A percentile compares a stretch with the other conserved stretches of the same genome.
Conservation (phyloP, 1,140 invertebrate species). For the Brachystomella parvula region DNA sequence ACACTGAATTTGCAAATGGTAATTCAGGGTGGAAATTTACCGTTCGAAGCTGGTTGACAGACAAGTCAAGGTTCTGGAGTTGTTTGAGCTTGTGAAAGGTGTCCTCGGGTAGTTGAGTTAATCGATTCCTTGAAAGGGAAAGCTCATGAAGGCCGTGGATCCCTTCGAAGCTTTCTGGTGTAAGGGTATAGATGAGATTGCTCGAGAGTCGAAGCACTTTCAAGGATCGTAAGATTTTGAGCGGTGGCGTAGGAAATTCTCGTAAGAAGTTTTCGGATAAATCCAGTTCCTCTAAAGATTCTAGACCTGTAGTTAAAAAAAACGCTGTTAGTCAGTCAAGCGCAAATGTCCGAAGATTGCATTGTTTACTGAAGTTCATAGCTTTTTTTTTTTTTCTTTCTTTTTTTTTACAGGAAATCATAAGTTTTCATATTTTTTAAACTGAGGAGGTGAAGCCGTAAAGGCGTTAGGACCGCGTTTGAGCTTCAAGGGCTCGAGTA, state of each 20-base stretch:
- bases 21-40: constrained; percentile 48
- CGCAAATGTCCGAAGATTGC: not conserved
- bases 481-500: no score
- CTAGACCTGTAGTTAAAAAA: constrained; percentile 47
- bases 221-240: constrained; percentile 59
- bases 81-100: constrained; percentile 64
- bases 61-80: constrained; percentile 67
- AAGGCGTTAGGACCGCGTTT: no score
- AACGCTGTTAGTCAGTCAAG: not conserved
- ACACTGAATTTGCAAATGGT: not conserved
- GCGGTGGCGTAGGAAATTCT: constrained; percentile 65
- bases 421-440: not conserved
- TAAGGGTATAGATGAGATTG: constrained; percentile 70
- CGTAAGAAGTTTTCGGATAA: constrained; percentile 74
- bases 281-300: constrained; percentile 65
- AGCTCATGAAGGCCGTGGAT: constrained; percentile 61
- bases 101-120: constrained; percentile 67
- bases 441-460: no score
- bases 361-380: not conserved
- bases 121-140: constrained; percentile 73
- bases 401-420: not conserved
- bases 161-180: constrained; percentile 56
- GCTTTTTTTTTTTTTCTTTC: not conserved
- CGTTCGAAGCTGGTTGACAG: constrained; percentile 74
- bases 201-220: constrained; percentile 69